A percentile compares a stretch with the other conserved stretches of the same genome.
These are phyloP conservation scores for Vultur gryphus DNA, from an alignment of 2,797 vertebrate species.

Conservation along the genomic window DNA sequence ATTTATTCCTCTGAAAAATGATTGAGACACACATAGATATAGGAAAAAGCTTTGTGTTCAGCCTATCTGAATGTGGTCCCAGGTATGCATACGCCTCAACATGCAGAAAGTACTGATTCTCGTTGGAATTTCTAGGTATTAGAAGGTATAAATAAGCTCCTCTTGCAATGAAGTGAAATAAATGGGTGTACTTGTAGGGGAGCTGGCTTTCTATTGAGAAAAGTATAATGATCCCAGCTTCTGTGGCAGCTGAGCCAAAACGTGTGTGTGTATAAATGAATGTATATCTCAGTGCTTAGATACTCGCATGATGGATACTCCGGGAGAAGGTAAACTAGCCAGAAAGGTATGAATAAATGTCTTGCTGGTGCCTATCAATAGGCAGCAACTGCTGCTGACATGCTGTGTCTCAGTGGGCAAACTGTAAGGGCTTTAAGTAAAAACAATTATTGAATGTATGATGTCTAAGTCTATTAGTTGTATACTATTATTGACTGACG, in stretches of 20 bases:
- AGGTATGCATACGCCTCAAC: not conserved
- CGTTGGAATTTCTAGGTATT: not conserved
- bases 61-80: not conserved
- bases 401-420: conserved; percentile 32
- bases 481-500: conserved; percentile 49
- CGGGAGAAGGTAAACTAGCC: not conserved
- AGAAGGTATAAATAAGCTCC: not conserved
- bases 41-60: not conserved
- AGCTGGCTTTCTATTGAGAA: conserved; percentile 15
- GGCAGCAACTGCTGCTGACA: not conserved
- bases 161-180: conserved; percentile 6
- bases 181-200: not conserved
- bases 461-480: conserved; percentile 58
- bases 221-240: not conserved
- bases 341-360: conserved; percentile 33
- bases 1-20: not conserved
- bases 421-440: conserved; percentile 49
- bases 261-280: not conserved
- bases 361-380: conserved; percentile 24
- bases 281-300: not conserved
- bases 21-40: not conserved
- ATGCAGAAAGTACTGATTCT: not conserved
- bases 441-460: conserved; percentile 65
- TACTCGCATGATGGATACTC: not conserved
- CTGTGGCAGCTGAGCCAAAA: not conserved